phyloP scores from a whole-genome alignment of 2,113 vertebrate genomes.

The Enhydra lutris region DNA sequence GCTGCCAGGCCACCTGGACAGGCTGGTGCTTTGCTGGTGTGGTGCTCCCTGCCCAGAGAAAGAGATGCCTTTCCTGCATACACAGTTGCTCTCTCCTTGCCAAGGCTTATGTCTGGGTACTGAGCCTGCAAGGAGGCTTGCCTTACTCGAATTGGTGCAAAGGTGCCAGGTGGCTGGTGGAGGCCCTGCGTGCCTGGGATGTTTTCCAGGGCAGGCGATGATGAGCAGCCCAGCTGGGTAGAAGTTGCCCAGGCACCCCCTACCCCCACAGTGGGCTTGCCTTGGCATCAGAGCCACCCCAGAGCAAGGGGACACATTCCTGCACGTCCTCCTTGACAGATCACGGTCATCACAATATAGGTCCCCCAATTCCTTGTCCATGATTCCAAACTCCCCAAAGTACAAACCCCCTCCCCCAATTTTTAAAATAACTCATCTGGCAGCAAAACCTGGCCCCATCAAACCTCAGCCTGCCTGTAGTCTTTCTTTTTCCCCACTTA shows the following conservation, averaged over 20 bases:
- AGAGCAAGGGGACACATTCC: neutral
- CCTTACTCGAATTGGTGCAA: neutral
- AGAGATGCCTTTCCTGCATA: neutral
- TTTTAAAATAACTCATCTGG: neutral
- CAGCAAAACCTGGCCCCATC: slow-evolving; percentile 45
- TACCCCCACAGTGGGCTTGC: neutral
- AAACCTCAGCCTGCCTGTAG: slow-evolving; percentile 41
- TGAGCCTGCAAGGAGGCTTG: neutral
- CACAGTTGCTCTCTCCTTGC: neutral
- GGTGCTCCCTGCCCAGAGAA: neutral
- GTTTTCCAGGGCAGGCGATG: neutral
- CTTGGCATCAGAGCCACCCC: neutral
- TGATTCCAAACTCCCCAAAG: neutral
- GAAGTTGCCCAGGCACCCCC: neutral
- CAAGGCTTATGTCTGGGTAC: neutral
- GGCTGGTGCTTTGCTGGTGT: neutral
- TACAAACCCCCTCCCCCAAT: neutral
- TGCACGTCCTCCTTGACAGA: neutral
- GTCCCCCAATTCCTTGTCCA: neutral
- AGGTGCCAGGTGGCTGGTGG: neutral
- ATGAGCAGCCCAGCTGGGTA: neutral
- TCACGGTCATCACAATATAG: neutral
- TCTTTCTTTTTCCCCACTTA: neutral
- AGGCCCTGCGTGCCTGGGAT: neutral
- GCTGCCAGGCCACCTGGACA: neutral